Percentiles rank a stretch among this genome's conserved stretches.
Evolutionary conservation across 2,113 vertebrate species (phyloP).

Genomic region (Onychostoma macrolepis): DNA sequence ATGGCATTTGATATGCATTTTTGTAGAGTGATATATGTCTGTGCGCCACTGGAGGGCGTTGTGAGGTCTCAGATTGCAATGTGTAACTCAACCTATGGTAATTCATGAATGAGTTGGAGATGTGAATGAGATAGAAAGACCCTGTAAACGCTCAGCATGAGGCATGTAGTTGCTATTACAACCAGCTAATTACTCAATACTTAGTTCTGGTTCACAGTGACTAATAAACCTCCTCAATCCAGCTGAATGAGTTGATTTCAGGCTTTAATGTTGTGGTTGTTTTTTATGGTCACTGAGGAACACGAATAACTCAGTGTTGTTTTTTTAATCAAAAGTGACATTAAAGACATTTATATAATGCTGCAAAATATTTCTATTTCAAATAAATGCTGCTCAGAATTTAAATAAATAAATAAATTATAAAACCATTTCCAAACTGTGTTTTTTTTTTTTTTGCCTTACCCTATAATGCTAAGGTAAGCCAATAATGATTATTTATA

Average conservation of each 20-base stretch:
- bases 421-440: neutral
- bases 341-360: neutral
- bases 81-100: neutral
- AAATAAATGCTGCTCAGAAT: neutral
- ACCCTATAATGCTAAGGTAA: no score
- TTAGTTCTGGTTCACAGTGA: constrained; percentile 29
- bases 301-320: neutral
- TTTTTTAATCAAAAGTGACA: neutral
- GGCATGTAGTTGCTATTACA: neutral
- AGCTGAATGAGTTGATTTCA: constrained; percentile 29
- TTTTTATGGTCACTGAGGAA: neutral
- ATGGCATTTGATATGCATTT: neutral
- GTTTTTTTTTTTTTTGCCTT: no score
- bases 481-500: no score
- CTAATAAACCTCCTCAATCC: constrained; percentile 29
- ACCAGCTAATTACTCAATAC: neutral
- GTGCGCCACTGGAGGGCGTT: neutral
- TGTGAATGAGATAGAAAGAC: neutral
- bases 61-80: neutral
- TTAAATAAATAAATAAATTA: neutral
- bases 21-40: neutral
- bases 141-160: neutral
- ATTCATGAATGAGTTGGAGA: neutral
- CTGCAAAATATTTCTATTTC: no score
- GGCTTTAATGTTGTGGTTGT: neutral